These are phyloP conservation scores for Setipinna tenuifilis DNA, from an alignment of 2,797 vertebrate genomes.

Conservation along the genomic window DNA sequence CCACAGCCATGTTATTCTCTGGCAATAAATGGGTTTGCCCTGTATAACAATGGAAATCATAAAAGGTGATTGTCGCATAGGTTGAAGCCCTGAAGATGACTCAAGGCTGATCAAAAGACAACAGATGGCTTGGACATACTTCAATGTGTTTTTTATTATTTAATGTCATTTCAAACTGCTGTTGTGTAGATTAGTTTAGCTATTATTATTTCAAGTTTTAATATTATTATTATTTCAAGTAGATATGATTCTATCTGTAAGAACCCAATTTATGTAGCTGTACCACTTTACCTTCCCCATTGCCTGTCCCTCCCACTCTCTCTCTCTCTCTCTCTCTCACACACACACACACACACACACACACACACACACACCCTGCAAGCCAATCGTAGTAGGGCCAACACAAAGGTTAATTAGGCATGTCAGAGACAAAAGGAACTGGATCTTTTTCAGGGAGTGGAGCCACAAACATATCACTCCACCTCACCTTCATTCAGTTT, in stretches of 20 bases:
- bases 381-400: neutral
- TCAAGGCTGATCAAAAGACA: neutral
- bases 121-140: conserved; percentile 1
- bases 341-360: too few relatives aligned
- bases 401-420: conserved; percentile 13
- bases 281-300: neutral
- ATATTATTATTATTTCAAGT: neutral
- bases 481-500: neutral
- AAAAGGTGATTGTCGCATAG: neutral
- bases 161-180: neutral
- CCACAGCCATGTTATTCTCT: neutral
- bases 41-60: neutral
- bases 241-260: neutral
- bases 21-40: neutral
- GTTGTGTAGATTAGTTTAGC: neutral
- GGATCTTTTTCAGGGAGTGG: conserved; percentile 19
- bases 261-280: too few relatives aligned
- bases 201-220: neutral
- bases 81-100: neutral
- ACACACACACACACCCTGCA: neutral
- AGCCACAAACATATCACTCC: neutral
- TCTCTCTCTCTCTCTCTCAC: too few relatives aligned
- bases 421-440: conserved; percentile 20
- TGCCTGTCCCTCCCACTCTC: neutral
- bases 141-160: neutral